A percentile compares a stretch with the other conserved stretches of the same genome.
Conservation (phyloP, 1,140 invertebrate species). For the Drosophila baimaii region DNA sequence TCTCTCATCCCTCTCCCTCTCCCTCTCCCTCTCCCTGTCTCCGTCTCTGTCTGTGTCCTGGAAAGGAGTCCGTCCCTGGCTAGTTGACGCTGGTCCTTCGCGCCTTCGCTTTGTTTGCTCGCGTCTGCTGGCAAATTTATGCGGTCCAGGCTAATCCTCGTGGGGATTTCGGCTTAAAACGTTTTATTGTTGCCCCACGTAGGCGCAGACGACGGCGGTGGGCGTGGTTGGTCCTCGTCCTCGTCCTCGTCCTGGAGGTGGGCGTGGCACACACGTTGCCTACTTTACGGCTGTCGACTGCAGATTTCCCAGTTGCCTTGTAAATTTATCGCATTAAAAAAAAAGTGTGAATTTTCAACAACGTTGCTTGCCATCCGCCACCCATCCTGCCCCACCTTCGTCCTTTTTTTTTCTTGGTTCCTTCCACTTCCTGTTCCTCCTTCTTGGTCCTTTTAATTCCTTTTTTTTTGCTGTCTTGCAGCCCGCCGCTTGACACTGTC, state of each 20-base stretch:
- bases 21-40: too few species aligned
- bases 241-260: neutral
- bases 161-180: constrained; percentile 76
- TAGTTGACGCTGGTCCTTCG: constrained; percentile 21
- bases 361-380: constrained; percentile 10
- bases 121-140: constrained; percentile 66
- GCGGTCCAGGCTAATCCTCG: constrained; percentile 77
- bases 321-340: constrained; percentile 82
- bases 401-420: neutral
- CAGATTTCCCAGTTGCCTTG: constrained; percentile 81
- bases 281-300: constrained; percentile 71
- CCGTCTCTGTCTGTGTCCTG: too few species aligned
- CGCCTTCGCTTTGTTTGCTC: constrained; percentile 31
- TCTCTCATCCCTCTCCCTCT: too few species aligned
- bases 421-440: neutral
- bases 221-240: too few species aligned
- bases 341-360: constrained; percentile 74
- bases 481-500: constrained; percentile 73
- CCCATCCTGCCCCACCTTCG: neutral
- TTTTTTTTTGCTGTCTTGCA: constrained; percentile 43
- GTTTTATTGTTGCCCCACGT: constrained; percentile 70
- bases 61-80: constrained; percentile 22
- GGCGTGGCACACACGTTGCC: constrained; percentile 51
- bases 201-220: constrained; percentile 47
- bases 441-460: constrained; percentile 61